Conservation (phyloP, 2,113 vertebrate genomes). For the Benitochromis conjunctus region DNA sequence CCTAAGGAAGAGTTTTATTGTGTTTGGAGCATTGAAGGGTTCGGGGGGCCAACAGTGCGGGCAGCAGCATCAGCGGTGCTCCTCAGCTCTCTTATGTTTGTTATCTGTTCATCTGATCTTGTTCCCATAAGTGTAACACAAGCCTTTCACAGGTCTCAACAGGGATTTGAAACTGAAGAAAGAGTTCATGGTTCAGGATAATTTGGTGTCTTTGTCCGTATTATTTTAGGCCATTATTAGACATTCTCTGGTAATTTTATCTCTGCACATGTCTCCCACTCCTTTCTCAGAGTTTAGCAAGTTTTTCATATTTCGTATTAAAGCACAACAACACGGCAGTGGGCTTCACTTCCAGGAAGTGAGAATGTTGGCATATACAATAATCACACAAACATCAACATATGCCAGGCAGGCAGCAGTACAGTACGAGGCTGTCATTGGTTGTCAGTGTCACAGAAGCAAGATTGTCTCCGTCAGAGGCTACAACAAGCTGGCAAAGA, state of each 20-base stretch:
- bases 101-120: constrained; percentile 15
- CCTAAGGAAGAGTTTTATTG: constrained; percentile 26
- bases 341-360: neutral
- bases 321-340: neutral
- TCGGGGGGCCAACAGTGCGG: neutral
- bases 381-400: neutral
- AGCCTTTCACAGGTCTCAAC: neutral
- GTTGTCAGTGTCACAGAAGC: constrained; percentile 18
- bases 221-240: constrained; percentile 11
- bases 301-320: neutral
- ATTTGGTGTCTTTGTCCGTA: neutral
- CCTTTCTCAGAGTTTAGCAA: neutral
- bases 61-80: neutral
- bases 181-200: neutral
- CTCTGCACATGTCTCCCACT: neutral
- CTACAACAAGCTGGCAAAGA: constrained; percentile 25
- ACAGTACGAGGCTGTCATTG: constrained; percentile 22
- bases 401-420: neutral
- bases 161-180: neutral
- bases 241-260: neutral
- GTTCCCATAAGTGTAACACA: neutral
- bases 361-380: neutral
- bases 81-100: constrained; percentile 21
- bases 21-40: constrained; percentile 26
- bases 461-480: constrained; percentile 16